These are phyloP conservation scores for Caenorhabditis sinica DNA, from an alignment of 2,888 invertebrate species.

Conservation along the genomic window DNA sequence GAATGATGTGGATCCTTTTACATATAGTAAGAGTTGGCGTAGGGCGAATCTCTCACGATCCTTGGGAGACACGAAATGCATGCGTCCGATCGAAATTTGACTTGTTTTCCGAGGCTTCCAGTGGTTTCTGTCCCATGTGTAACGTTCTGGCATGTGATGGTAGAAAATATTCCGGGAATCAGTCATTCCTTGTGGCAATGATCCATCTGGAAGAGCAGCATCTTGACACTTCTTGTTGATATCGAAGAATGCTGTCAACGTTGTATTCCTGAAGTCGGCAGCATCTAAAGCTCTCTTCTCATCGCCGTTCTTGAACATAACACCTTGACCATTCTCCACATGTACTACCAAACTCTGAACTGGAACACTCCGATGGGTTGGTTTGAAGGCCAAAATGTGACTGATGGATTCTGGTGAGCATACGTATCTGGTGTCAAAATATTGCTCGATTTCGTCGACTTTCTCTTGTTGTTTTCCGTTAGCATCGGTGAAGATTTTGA, in stretches of 20 bases:
- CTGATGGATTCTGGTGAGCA: slow-evolving; percentile 61
- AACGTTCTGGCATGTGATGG: slow-evolving; percentile 32
- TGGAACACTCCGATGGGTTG: slow-evolving; percentile 3
- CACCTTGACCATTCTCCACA: slow-evolving; percentile 56
- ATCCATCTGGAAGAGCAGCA: background rate
- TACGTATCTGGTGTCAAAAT: slow-evolving; percentile 65
- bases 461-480: background rate
- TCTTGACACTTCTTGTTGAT: background rate
- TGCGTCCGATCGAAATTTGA: too few species aligned
- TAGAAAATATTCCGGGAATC: slow-evolving; percentile 9
- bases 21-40: too few species aligned
- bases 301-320: slow-evolving; percentile 32
- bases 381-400: slow-evolving; percentile 62
- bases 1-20: too few species aligned
- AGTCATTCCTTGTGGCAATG: background rate
- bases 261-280: slow-evolving; percentile 5
- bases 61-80: too few species aligned
- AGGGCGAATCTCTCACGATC: too few species aligned
- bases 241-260: slow-evolving; percentile 21
- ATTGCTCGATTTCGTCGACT: slow-evolving; percentile 57
- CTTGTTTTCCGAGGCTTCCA: too few species aligned
- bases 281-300: slow-evolving; percentile 4
- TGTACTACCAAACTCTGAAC: slow-evolving; percentile 68
- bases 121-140: too few species aligned
- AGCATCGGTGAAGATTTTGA: background rate